Conservation (phyloP, 1,140 invertebrate genomes). For the Pseudomyrmex cubaensis region DNA sequence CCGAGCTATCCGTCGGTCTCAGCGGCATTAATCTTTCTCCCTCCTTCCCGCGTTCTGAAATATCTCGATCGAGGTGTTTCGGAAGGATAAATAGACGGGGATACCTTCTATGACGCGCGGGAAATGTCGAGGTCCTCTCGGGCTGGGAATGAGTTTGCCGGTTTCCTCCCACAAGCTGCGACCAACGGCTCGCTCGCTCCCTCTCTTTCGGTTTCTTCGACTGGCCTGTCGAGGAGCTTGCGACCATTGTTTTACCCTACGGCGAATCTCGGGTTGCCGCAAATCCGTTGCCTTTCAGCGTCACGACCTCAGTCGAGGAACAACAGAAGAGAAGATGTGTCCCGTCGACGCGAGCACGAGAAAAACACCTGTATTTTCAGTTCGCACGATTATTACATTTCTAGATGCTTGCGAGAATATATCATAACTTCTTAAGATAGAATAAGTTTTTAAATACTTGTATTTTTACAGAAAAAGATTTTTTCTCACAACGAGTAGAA, state of each 20-base stretch:
- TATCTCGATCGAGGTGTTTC: constrained; percentile 74
- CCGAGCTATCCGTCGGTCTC: constrained; percentile 19
- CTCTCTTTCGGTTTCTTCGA: constrained; percentile 50
- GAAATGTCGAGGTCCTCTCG: constrained; percentile 80
- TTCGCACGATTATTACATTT: constrained; percentile 27
- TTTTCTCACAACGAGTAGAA: too few species aligned
- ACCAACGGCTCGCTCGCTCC: constrained; percentile 30
- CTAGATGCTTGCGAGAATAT: constrained; percentile 5
- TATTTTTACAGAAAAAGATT: too few species aligned
- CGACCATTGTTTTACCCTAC: constrained; percentile 73
- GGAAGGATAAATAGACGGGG: constrained; percentile 73
- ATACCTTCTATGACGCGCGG: constrained; percentile 70
- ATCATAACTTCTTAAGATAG: too few species aligned
- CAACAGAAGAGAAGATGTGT: neutral
- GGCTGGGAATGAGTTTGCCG: constrained; percentile 82
- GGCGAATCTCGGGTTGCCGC: constrained; percentile 56
- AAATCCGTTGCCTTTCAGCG: constrained; percentile 51
- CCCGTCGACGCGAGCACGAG: constrained; percentile 26
- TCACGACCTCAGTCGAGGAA: constrained; percentile 53
- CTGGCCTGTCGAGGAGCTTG: constrained; percentile 67
- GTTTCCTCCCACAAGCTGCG: constrained; percentile 81
- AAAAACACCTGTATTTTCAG: constrained; percentile 37
- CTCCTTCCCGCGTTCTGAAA: constrained; percentile 54
- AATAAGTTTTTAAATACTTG: too few species aligned
- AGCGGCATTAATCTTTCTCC: constrained; percentile 69